Conservation (phyloP, 1,140 invertebrate species). For the Achatina immaculata region DNA sequence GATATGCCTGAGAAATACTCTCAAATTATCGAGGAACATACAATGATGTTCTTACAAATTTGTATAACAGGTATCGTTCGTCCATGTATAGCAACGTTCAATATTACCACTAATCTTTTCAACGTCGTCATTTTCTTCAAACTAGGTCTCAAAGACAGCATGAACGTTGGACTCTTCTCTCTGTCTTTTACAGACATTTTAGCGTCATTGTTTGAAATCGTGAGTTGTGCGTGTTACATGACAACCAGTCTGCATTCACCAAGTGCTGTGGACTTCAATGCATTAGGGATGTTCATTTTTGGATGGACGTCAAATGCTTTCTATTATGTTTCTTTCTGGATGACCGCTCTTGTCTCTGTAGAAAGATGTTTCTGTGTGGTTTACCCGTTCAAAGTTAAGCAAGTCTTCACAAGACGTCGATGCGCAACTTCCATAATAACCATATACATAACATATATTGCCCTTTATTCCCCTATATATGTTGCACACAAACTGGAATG, state of each 20-base stretch:
- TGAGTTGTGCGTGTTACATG: neutral
- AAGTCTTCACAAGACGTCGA: neutral
- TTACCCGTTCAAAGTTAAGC: neutral
- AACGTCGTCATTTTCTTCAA: neutral
- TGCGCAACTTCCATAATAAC: neutral
- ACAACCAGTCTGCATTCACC: neutral
- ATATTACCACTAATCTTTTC: neutral
- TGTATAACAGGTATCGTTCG: too few species aligned
- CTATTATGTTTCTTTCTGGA: neutral
- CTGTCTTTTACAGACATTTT: neutral
- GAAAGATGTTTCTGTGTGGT: constrained; percentile 3
- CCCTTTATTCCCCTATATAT: neutral
- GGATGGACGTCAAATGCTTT: neutral
- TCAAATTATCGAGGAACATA: too few species aligned
- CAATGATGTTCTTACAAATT: too few species aligned
- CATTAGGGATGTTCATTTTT: neutral
- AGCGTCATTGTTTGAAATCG: neutral
- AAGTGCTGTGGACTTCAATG: neutral
- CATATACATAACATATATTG: neutral
- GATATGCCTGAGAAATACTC: too few species aligned
- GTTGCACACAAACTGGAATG: neutral
- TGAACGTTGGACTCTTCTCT: neutral
- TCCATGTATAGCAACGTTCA: too few species aligned
- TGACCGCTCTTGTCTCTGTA: neutral
- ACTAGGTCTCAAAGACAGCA: constrained; percentile 4